Percentiles rank a stretch among this genome's conserved stretches.
Evolutionary conservation across 2,797 vertebrate species (phyloP).

Genomic region (Botia kubotai): DNA sequence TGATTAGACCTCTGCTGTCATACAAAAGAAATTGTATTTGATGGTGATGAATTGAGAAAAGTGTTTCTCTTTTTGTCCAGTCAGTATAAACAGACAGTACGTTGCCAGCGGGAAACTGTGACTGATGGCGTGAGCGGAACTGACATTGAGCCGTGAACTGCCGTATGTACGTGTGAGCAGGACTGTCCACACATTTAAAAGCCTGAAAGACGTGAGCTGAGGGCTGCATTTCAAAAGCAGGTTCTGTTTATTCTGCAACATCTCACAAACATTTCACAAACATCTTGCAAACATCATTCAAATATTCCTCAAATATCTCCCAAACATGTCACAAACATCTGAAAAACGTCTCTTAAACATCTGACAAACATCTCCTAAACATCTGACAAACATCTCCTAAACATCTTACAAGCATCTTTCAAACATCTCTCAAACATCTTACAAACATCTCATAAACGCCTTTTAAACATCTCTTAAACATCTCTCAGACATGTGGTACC

Average conservation of each 20-base stretch:
- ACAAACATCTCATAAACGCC: too few species aligned
- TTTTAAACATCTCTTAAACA: too few species aligned
- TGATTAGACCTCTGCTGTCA: slow-evolving; percentile 60
- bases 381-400: too few species aligned
- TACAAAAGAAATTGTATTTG: slow-evolving; percentile 39
- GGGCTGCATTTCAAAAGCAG: not conserved
- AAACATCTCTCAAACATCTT: too few species aligned
- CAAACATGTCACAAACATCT: too few species aligned
- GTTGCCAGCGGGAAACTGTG: slow-evolving; percentile 3
- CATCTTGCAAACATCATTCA: too few species aligned
- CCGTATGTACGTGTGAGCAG: slow-evolving; percentile 14
- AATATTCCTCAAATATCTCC: too few species aligned
- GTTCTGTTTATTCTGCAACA: not conserved
- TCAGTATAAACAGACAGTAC: slow-evolving; percentile 29
- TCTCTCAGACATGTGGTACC: not conserved
- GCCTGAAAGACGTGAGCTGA: slow-evolving; percentile 9
- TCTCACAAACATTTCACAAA: not conserved
- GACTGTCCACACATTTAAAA: slow-evolving; percentile 30
- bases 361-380: too few species aligned
- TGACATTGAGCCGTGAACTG: slow-evolving; percentile 15
- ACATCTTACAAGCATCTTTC: too few species aligned
- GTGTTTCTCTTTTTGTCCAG: slow-evolving; percentile 20
- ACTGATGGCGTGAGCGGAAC: slow-evolving; percentile 26
- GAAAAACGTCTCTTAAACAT: too few species aligned
- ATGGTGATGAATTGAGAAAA: slow-evolving; percentile 53